Evolutionary conservation across 2,113 vertebrate species (phyloP).

Genomic region (Ceyx margarethae): DNA sequence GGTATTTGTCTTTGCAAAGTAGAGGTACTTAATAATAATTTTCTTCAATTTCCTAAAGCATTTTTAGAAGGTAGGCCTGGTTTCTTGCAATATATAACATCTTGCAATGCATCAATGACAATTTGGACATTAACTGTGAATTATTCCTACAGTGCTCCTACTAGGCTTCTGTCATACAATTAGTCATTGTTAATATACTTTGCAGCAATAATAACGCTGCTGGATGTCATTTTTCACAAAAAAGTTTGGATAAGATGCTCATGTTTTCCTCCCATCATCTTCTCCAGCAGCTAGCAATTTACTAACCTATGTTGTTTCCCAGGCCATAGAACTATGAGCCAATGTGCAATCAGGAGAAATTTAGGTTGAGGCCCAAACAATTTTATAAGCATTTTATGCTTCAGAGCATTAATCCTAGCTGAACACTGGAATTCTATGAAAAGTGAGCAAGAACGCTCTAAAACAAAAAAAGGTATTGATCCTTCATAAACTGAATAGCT

Average conservation of each 20-base stretch:
- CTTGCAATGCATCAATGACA: not conserved
- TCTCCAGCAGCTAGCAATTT: not conserved
- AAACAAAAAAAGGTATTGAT: not conserved
- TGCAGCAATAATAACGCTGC: not conserved
- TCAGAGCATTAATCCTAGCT: not conserved
- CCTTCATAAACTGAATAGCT: not conserved
- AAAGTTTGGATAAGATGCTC: not conserved
- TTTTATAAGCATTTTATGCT: not conserved
- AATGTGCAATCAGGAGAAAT: not conserved
- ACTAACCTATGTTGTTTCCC: not conserved
- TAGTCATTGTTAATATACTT: not conserved
- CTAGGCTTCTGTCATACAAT: rapidly evolving
- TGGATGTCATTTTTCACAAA: not conserved
- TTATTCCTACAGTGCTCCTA: not conserved
- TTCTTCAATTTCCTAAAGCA: not conserved
- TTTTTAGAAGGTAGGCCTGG: not conserved
- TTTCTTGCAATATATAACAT: not conserved
- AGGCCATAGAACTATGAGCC: not conserved
- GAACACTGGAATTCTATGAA: not conserved
- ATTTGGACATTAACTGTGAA: not conserved
- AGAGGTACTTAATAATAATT: not conserved
- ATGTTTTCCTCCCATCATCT: not conserved
- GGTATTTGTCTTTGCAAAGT: not conserved
- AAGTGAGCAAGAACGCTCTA: not conserved
- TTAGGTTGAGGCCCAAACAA: not conserved